Conservation (phyloP, 2,113 vertebrate species). For the Chrysemys picta region DNA sequence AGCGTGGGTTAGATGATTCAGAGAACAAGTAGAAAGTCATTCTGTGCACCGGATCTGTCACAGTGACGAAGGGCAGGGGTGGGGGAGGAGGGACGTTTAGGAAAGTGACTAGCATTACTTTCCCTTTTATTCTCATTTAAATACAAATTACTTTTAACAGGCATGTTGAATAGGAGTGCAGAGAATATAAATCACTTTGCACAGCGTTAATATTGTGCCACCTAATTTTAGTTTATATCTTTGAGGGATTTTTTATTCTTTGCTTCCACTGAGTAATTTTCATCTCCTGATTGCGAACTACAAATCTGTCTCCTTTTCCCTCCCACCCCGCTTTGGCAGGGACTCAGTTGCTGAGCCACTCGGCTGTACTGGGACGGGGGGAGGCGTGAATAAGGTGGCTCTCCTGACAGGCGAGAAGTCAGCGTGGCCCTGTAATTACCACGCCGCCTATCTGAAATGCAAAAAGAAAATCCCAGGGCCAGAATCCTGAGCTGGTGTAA, state of each 20-base stretch:
- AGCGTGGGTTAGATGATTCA: not conserved
- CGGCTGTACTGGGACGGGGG: not conserved
- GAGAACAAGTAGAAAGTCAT: conserved; percentile 3
- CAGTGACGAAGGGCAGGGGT: not conserved
- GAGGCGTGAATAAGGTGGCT: conserved; percentile 10
- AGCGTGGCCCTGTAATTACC: not conserved
- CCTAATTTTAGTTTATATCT: conserved; percentile 30
- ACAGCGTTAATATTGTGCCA: conserved; percentile 35
- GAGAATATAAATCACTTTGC: conserved; percentile 62
- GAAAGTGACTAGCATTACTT: conserved; percentile 39
- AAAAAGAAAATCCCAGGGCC: not conserved
- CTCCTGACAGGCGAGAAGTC: not conserved
- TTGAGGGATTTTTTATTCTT: rapidly evolving
- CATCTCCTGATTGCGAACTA: not conserved
- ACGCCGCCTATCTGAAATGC: not conserved
- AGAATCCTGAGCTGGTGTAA: not conserved
- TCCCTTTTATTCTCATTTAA: conserved; percentile 71
- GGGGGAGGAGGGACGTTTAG: not conserved
- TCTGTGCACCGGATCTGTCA: conserved; percentile 26
- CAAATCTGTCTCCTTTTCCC: not conserved
- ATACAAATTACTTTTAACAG: conserved; percentile 71
- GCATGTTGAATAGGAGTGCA: conserved; percentile 18
- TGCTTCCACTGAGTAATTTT: conserved; percentile 13
- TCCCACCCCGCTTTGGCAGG: not conserved
- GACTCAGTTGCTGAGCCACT: not conserved